These are phyloP conservation scores for Eonycteris spelaea DNA, from an alignment of 2,113 vertebrate genomes.

Conservation along the genomic window DNA sequence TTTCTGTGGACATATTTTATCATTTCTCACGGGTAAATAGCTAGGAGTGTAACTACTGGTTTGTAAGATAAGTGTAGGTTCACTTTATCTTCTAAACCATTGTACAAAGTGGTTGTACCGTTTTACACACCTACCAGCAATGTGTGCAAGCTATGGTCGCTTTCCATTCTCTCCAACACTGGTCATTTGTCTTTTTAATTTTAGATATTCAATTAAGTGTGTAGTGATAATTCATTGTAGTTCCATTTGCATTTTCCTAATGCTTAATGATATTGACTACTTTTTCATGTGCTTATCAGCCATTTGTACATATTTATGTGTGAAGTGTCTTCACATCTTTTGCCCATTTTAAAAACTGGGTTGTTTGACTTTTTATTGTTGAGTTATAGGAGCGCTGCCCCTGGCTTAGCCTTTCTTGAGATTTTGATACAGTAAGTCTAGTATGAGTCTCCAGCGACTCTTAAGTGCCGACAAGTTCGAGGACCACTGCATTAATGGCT, in stretches of 20 bases:
- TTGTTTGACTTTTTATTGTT: not conserved
- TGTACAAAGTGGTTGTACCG: not conserved
- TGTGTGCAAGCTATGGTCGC: not conserved
- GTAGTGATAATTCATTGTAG: not conserved
- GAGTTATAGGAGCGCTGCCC: not conserved
- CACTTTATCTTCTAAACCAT: not conserved
- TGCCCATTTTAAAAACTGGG: not conserved
- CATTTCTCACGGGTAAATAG: not conserved
- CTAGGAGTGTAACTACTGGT: not conserved
- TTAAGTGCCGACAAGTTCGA: not conserved
- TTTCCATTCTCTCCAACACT: too few species aligned
- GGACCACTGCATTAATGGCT: not conserved
- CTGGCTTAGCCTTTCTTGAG: not conserved
- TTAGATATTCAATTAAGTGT: not conserved
- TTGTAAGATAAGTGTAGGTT: not conserved
- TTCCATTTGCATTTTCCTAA: not conserved
- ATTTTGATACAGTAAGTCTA: not conserved
- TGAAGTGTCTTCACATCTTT: not conserved
- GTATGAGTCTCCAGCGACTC: not conserved
- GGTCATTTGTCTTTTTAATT: not conserved
- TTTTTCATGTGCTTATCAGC: not conserved
- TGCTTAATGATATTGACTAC: not conserved
- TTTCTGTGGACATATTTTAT: not conserved
- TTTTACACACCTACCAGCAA: not conserved
- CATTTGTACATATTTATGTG: not conserved